These are phyloP conservation scores for Steinernema khuongi DNA, from an alignment of 1,140 invertebrate species.

Conservation along the genomic window DNA sequence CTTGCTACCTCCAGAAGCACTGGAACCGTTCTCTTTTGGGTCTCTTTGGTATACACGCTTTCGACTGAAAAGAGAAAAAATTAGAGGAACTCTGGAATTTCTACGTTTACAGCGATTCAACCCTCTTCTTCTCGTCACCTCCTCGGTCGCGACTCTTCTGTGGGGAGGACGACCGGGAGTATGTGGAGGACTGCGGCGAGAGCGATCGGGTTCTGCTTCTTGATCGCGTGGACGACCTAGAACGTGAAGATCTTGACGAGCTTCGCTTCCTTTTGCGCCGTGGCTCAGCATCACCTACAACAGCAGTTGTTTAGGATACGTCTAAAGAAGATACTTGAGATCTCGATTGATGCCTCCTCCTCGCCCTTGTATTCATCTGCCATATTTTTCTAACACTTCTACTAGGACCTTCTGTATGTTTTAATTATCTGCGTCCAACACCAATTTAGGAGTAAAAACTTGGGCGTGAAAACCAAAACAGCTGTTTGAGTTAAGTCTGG, in stretches of 20 bases:
- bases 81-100: background rate
- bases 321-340: too few relatives aligned
- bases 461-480: too few relatives aligned
- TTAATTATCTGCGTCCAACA: too few relatives aligned
- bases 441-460: too few relatives aligned
- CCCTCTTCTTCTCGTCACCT: slow-evolving; percentile 36
- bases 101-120: slow-evolving; percentile 21
- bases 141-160: background rate
- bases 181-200: too few relatives aligned
- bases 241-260: background rate
- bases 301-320: too few relatives aligned
- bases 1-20: background rate
- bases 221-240: background rate
- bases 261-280: background rate
- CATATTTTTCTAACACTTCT: too few relatives aligned
- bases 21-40: background rate
- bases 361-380: too few relatives aligned
- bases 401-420: too few relatives aligned
- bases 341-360: too few relatives aligned
- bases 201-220: background rate
- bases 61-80: background rate
- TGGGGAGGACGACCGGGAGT: too few relatives aligned
- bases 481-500: too few relatives aligned
- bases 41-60: background rate
- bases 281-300: background rate